A percentile compares a stretch with the other conserved stretches of the same genome.
phyloP scores from a whole-genome alignment of 2,797 vertebrate genomes.

The Halcyon leucocephala region DNA sequence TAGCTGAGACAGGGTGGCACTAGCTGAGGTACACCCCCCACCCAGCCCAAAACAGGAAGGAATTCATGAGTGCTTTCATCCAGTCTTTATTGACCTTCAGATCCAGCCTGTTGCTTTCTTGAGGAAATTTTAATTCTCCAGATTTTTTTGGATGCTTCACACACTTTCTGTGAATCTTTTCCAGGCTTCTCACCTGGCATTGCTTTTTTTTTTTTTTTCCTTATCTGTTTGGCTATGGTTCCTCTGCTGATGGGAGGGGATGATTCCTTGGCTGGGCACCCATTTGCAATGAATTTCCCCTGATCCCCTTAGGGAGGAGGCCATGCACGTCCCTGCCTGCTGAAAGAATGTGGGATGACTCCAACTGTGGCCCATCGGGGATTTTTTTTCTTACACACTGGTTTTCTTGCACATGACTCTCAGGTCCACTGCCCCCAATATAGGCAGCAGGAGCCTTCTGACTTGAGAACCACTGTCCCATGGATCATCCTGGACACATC shows the following conservation, averaged over 20 bases:
- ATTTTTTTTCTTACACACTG: background rate
- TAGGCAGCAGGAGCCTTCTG: background rate
- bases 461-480: background rate
- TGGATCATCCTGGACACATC: background rate
- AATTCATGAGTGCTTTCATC: background rate
- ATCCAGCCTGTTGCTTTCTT: background rate
- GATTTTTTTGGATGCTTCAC: background rate
- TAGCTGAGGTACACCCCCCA: background rate
- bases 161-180: constrained; percentile 26
- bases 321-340: constrained; percentile 21
- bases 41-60: background rate
- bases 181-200: constrained; percentile 9
- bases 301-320: constrained; percentile 38
- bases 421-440: background rate
- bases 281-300: constrained; percentile 30
- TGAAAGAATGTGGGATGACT: constrained; percentile 57
- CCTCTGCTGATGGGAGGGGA: constrained; percentile 9
- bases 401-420: background rate
- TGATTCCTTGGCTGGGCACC: constrained; percentile 45
- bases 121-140: background rate
- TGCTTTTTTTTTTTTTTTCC: background rate
- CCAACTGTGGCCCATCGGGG: background rate
- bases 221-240: constrained; percentile 8
- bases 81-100: background rate
- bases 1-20: background rate